Conservation (phyloP, 1,140 invertebrate genomes). For the Tetragonula clypearis region DNA sequence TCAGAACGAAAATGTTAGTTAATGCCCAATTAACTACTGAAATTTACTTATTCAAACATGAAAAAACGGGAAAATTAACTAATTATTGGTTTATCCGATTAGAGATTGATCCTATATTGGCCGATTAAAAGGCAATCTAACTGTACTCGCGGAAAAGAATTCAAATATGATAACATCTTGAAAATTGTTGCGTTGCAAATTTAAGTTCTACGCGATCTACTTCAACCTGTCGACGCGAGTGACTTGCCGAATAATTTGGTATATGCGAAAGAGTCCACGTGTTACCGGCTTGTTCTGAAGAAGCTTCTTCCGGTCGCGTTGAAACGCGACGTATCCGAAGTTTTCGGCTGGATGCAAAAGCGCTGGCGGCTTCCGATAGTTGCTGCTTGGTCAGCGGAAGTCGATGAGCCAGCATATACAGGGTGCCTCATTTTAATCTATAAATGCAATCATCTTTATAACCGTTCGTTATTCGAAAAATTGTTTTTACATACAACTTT, state of each 20-base stretch:
- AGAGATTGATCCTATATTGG: too few species aligned
- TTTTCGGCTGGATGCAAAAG: background rate
- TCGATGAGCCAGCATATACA: slow-evolving; percentile 1
- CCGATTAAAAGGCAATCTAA: too few species aligned
- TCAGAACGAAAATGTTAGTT: too few species aligned
- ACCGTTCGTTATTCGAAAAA: too few species aligned
- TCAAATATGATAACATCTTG: background rate
- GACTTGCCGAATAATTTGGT: background rate
- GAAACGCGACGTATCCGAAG: slow-evolving; percentile 16
- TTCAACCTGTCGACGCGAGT: background rate
- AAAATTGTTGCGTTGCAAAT: background rate
- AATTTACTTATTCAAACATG: too few species aligned
- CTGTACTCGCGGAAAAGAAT: background rate
- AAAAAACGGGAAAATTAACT: too few species aligned
- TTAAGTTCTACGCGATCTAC: background rate
- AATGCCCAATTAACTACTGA: too few species aligned
- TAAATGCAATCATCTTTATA: too few species aligned
- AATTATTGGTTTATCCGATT: too few species aligned
- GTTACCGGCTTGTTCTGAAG: slow-evolving; percentile 22
- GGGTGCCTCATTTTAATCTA: too few species aligned
- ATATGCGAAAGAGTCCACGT: background rate
- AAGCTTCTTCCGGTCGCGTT: slow-evolving; percentile 1
- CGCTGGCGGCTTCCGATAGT: background rate
- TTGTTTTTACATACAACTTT: background rate
- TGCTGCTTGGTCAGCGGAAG: slow-evolving; percentile 22